Percentiles rank a stretch among this genome's conserved stretches.
Evolutionary conservation across 2,113 vertebrate species (phyloP).

Genomic region (Zosterops pallidus): DNA sequence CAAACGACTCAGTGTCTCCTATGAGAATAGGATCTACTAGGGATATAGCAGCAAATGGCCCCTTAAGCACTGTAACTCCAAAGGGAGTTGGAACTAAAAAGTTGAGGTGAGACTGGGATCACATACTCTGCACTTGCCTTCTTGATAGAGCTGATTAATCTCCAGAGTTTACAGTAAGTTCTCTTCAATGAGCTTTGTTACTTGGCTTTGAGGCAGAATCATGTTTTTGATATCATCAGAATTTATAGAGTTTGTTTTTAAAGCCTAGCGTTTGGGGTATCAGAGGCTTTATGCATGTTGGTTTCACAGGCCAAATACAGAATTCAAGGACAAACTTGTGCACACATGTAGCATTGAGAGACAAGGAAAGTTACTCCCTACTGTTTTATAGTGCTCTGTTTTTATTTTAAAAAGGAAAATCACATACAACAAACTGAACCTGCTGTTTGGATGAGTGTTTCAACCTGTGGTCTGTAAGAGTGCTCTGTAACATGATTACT

Average conservation of each 20-base stretch:
- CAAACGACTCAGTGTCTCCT: background rate
- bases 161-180: slow-evolving; percentile 14
- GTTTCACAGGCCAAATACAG: slow-evolving; percentile 8
- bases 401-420: slow-evolving; percentile 34
- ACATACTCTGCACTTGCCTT: background rate
- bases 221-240: slow-evolving; percentile 35
- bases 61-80: background rate
- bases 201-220: slow-evolving; percentile 45
- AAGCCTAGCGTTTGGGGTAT: background rate
- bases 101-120: background rate
- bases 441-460: slow-evolving; percentile 34
- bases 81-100: background rate
- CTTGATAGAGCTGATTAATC: slow-evolving; percentile 26
- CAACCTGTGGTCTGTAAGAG: slow-evolving; percentile 38
- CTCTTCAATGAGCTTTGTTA: background rate
- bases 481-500: slow-evolving; percentile 12
- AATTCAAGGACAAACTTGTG: slow-evolving; percentile 54
- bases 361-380: slow-evolving; percentile 26
- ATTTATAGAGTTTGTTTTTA: slow-evolving; percentile 47
- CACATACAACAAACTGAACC: slow-evolving; percentile 33
- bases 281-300: background rate
- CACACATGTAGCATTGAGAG: slow-evolving; percentile 36
- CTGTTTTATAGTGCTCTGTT: slow-evolving; percentile 19
- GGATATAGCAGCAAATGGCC: background rate
- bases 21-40: background rate